Conservation (phyloP, 1,140 invertebrate species). For the Delia radicum region DNA sequence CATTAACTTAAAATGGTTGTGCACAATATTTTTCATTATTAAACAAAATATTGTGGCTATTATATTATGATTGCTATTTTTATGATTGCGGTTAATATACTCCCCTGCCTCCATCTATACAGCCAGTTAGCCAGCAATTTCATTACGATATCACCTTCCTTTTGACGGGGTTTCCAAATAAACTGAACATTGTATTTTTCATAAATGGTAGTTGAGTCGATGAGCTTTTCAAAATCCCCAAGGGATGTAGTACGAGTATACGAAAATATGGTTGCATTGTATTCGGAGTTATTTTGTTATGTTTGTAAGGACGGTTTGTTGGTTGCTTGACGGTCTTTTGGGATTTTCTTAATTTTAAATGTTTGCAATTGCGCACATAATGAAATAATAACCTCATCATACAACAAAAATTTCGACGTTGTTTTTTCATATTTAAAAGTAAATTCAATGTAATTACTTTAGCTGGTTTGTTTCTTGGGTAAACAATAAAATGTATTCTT, state of each 20-base stretch:
- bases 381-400: conserved; percentile 17
- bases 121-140: background rate
- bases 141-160: background rate
- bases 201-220: conserved; percentile 3
- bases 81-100: conserved; percentile 22
- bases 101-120: background rate
- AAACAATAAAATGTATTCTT: background rate
- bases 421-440: background rate
- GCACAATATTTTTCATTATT: background rate
- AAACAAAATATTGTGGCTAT: conserved; percentile 8
- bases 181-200: background rate
- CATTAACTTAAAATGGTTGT: too few species aligned
- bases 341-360: conserved; percentile 26
- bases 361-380: conserved; percentile 14
- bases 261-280: conserved; percentile 6
- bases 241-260: background rate
- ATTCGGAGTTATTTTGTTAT: background rate
- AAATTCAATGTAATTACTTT: conserved; percentile 9
- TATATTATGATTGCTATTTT: conserved; percentile 22
- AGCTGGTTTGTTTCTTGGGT: background rate
- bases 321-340: conserved; percentile 22
- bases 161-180: too few species aligned
- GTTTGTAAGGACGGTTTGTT: background rate
- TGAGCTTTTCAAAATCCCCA: background rate
- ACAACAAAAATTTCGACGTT: background rate